A percentile compares a stretch with the other conserved stretches of the same genome.
phyloP scores from a whole-genome alignment of 2,797 vertebrate species.

The Cyprinella venusta region DNA sequence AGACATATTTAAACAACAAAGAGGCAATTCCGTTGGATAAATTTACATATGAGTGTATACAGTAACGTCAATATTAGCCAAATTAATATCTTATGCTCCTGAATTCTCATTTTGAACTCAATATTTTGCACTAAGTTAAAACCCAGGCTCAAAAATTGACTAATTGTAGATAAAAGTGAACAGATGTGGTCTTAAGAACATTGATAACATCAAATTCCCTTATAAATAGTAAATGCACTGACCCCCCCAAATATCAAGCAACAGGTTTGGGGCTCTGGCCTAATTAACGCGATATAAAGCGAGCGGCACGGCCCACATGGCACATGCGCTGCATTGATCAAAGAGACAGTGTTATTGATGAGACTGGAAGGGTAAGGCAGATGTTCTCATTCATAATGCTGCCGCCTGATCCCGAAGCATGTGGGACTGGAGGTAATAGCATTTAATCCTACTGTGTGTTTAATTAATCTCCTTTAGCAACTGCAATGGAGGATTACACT shows the following conservation, averaged over 20 bases:
- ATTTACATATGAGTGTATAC: constrained; percentile 6
- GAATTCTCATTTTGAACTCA: neutral
- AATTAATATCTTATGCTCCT: constrained; percentile 26
- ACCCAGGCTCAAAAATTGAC: neutral
- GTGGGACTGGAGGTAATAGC: constrained; percentile 55
- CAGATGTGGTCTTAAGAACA: neutral
- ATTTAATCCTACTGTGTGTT: constrained; percentile 64
- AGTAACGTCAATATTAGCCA: neutral
- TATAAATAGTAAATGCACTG: neutral
- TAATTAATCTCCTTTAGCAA: constrained; percentile 68
- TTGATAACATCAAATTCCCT: neutral
- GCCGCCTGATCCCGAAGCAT: constrained; percentile 61
- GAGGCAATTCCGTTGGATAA: constrained; percentile 9
- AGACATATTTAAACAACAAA: constrained; percentile 43
- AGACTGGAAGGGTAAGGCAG: constrained; percentile 63
- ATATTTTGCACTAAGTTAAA: neutral
- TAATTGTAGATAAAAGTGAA: neutral
- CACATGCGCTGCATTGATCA: constrained; percentile 68
- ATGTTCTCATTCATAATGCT: constrained; percentile 70
- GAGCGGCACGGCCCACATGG: constrained; percentile 62
- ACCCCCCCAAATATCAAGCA: neutral
- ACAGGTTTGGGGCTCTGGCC: constrained; percentile 26
- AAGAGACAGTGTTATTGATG: constrained; percentile 72
- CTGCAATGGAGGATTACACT: constrained; percentile 60
- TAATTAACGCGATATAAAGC: constrained; percentile 66